Conservation (phyloP, 64 coral and sea anemone genomes). For the Montipora foliosa region DNA sequence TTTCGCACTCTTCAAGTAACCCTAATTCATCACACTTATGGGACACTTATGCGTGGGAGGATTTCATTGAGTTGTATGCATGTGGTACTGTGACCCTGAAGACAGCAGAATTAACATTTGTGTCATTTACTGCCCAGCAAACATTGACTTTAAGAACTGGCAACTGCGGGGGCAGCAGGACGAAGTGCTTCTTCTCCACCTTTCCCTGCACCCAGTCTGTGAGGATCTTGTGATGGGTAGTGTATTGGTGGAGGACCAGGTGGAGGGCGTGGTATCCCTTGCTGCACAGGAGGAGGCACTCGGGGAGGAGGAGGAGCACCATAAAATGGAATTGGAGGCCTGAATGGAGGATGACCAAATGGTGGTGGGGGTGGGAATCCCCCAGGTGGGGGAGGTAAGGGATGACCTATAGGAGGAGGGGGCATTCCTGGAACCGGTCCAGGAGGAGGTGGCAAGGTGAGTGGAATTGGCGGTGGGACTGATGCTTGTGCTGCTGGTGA, state of each 20-base stretch:
- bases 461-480: conserved; percentile 73
- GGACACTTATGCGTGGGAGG: no score
- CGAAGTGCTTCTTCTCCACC: conserved; percentile 58
- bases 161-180: conserved; percentile 49
- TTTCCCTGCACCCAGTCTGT: conserved; percentile 89
- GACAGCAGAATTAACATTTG: no score
- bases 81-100: no score
- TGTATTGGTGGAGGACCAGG: conserved; percentile 94
- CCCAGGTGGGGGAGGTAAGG: conserved; percentile 77
- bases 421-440: conserved; percentile 83
- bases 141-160: neutral
- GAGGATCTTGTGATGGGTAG: conserved; percentile 98
- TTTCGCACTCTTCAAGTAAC: no score
- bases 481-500: conserved; percentile 51
- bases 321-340: conserved; percentile 82
- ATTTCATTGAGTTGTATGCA: no score
- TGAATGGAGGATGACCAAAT: conserved; percentile 86
- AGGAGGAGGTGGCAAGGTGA: conserved; percentile 81
- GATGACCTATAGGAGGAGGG: conserved; percentile 75
- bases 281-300: conserved; percentile 75
- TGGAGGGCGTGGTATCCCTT: conserved; percentile 62
- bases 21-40: no score
- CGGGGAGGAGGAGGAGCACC: conserved; percentile 88
- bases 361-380: conserved; percentile 85
- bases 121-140: neutral